Evolutionary conservation across 2,888 invertebrate genomes (phyloP).

Genomic region (Melieria omissa): DNA sequence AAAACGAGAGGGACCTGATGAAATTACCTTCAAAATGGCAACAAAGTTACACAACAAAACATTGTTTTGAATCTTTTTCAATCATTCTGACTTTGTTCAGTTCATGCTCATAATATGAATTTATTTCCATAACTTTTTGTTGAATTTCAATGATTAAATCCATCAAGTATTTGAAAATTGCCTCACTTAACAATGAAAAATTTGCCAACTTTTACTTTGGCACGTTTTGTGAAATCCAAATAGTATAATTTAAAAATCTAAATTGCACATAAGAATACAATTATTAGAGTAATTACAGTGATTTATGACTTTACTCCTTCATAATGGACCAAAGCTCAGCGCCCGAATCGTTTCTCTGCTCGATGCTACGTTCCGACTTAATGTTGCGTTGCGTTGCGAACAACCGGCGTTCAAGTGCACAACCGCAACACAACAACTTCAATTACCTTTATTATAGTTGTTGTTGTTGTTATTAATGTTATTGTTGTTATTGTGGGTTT

Average conservation of each 20-base stretch:
- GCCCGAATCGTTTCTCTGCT: neutral
- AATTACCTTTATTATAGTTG: neutral
- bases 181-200: too few species aligned
- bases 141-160: too few species aligned
- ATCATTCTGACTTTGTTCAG: too few species aligned
- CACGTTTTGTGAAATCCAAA: neutral
- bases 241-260: slow-evolving; percentile 42
- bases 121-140: too few species aligned
- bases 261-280: slow-evolving; percentile 44
- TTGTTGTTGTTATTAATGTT: slow-evolving; percentile 12
- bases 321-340: slow-evolving; percentile 17
- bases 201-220: too few species aligned
- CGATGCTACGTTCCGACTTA: neutral
- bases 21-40: too few species aligned
- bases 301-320: slow-evolving; percentile 40
- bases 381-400: neutral
- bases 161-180: too few species aligned
- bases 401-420: neutral
- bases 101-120: too few species aligned
- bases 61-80: too few species aligned
- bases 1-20: too few species aligned
- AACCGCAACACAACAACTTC: slow-evolving; percentile 1
- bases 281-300: slow-evolving; percentile 47
- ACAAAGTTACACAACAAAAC: too few species aligned
- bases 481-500: slow-evolving; percentile 8